A percentile compares a stretch with the other conserved stretches of the same genome.
Conservation (phyloP, 2,113 vertebrate genomes). For the Nerophis lumbriciformis region DNA sequence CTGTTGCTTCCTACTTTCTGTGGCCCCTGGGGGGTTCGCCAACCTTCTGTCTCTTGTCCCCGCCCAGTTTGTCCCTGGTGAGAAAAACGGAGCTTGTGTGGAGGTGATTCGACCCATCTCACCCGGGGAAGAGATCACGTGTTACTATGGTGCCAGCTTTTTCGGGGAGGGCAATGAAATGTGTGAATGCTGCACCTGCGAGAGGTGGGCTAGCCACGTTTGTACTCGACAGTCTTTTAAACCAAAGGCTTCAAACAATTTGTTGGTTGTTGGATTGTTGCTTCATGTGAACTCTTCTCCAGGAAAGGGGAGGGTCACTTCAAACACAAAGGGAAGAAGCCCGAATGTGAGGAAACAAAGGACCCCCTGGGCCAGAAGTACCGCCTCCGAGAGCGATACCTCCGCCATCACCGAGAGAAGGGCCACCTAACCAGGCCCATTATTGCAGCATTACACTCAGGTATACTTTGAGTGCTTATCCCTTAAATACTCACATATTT, state of each 20-base stretch:
- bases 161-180: constrained; percentile 90
- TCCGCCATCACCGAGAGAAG: constrained; percentile 75
- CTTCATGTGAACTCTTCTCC: neutral
- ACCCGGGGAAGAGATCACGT: constrained; percentile 89
- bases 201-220: constrained; percentile 70
- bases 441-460: constrained; percentile 57
- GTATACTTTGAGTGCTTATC: constrained; percentile 48
- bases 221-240: neutral
- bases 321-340: constrained; percentile 61
- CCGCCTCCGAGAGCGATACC: constrained; percentile 80
- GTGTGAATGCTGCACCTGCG: constrained; percentile 90
- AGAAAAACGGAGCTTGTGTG: constrained; percentile 84
- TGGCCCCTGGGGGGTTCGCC: constrained; percentile 18
- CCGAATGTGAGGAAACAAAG: constrained; percentile 58
- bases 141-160: constrained; percentile 91
- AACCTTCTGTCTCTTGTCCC: constrained; percentile 35
- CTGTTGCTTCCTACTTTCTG: constrained; percentile 1
- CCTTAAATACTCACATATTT: neutral
- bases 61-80: constrained; percentile 79
- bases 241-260: too few species aligned
- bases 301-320: constrained; percentile 87
- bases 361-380: constrained; percentile 76
- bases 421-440: constrained; percentile 48
- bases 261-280: neutral
- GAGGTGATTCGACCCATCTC: constrained; percentile 85